Percentiles rank a stretch among this genome's conserved stretches.
phyloP scores from a whole-genome alignment of 92 coral and sea anemone species.

The Bergia sp. region DNA sequence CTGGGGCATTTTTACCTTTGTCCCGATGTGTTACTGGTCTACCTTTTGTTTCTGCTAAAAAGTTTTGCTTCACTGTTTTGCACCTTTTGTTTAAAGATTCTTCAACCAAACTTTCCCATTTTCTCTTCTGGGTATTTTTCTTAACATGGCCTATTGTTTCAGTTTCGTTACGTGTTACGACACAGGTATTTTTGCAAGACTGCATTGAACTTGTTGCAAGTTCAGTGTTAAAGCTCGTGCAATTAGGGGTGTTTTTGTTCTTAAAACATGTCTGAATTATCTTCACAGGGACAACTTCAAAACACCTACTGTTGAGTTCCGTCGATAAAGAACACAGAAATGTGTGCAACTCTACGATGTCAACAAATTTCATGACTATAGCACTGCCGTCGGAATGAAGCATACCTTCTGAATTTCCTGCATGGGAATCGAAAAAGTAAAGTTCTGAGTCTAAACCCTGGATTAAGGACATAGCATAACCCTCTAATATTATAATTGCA shows the following conservation, averaged over 20 bases:
- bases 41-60: neutral
- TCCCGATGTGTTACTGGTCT: neutral
- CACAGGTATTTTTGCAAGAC: neutral
- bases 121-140: too few relatives aligned
- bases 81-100: too few relatives aligned
- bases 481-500: neutral
- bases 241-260: neutral
- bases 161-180: neutral
- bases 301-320: slow-evolving; percentile 1
- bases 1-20: too few relatives aligned
- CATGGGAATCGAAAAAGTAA: neutral
- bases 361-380: slow-evolving; percentile 2
- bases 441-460: too few relatives aligned
- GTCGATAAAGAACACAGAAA: neutral
- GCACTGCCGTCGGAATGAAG: neutral
- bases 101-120: too few relatives aligned
- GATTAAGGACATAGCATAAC: too few relatives aligned
- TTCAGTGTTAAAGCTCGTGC: neutral
- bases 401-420: neutral
- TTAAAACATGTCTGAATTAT: neutral
- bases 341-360: neutral
- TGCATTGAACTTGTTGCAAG: neutral
- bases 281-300: neutral
- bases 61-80: too few relatives aligned
- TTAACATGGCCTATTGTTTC: neutral